These are phyloP conservation scores for Pachyramphus minor DNA, from an alignment of 2,113 vertebrate genomes.

Conservation along the genomic window DNA sequence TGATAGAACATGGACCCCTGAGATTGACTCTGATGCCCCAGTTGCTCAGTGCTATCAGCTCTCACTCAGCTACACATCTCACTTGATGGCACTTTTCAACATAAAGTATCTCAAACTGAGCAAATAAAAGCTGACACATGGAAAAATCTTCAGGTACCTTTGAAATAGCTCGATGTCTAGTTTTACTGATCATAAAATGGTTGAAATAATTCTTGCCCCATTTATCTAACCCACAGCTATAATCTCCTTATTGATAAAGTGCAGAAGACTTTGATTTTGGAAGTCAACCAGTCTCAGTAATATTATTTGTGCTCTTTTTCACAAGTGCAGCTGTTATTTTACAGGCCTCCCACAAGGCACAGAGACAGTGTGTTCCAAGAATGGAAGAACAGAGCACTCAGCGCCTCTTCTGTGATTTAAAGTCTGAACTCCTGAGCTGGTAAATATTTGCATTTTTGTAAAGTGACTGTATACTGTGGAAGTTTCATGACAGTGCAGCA, in stretches of 20 bases:
- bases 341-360: neutral
- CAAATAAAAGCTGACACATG: neutral
- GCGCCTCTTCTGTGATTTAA: neutral
- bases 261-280: neutral
- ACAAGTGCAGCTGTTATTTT: neutral
- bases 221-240: neutral
- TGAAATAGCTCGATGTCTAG: neutral
- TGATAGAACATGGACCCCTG: neutral
- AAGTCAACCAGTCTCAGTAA: neutral
- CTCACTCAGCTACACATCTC: neutral
- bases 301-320: neutral
- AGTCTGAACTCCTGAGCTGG: neutral
- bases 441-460: neutral
- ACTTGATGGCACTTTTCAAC: neutral
- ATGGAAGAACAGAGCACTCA: neutral
- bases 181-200: neutral
- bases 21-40: neutral
- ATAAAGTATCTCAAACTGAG: neutral
- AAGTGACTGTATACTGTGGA: neutral
- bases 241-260: neutral
- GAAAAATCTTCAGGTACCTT: neutral
- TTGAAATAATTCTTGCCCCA: neutral
- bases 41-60: neutral
- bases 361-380: neutral
- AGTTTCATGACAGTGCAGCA: neutral